Evolutionary conservation across 2,113 vertebrate species (phyloP).

Genomic region (Phylloscopus trochilus): DNA sequence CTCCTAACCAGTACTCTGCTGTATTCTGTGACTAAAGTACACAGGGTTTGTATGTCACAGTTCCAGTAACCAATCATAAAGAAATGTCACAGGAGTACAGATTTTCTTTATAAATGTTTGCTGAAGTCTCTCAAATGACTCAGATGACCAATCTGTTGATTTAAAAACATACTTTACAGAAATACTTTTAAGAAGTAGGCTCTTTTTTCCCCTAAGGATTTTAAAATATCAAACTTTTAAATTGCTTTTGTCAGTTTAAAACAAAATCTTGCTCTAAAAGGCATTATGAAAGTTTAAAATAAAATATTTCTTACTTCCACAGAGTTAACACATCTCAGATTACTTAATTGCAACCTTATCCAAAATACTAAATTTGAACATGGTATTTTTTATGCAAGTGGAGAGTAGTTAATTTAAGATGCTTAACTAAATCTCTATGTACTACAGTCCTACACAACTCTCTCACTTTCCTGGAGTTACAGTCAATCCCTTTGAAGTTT

Average conservation of each 20-base stretch:
- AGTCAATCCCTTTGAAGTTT: not conserved
- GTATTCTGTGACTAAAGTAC: not conserved
- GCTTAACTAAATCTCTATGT: not conserved
- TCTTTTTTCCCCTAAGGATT: not conserved
- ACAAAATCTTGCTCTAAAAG: not conserved
- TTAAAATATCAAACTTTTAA: not conserved
- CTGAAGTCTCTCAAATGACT: not conserved
- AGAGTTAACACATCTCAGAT: not conserved
- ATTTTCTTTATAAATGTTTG: not conserved
- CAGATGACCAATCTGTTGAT: not conserved
- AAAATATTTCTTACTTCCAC: not conserved
- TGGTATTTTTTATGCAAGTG: not conserved
- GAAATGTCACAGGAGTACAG: not conserved
- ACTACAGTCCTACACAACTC: not conserved
- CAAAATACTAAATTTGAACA: not conserved
- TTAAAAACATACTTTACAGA: not conserved
- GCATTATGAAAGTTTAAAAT: not conserved
- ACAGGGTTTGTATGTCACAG: not conserved
- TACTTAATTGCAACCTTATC: not conserved
- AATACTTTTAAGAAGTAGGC: not conserved
- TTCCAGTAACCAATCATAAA: not conserved
- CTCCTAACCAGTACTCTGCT: not conserved
- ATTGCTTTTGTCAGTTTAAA: not conserved
- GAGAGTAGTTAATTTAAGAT: not conserved
- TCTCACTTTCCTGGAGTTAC: not conserved